A percentile compares a stretch with the other conserved stretches of the same genome.
Evolutionary conservation across 2,888 invertebrate genomes (phyloP).

Genomic region (Tubulanus polymorphus): DNA sequence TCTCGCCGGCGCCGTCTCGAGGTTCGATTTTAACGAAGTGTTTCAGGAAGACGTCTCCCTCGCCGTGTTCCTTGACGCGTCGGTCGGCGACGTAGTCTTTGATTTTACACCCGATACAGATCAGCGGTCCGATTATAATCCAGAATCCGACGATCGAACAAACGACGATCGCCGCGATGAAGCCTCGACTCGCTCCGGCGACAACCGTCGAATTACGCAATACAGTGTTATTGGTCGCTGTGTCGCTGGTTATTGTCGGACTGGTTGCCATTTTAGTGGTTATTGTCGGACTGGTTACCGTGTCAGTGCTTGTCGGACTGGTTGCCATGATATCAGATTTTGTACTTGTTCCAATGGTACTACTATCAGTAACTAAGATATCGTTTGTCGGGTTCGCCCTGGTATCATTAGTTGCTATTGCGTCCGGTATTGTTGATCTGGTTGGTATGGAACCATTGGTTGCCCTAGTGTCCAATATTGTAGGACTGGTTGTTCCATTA

Average conservation of each 20-base stretch:
- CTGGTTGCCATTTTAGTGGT: background rate
- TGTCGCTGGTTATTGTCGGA: background rate
- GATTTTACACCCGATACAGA: slow-evolving; percentile 32
- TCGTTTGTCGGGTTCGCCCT: background rate
- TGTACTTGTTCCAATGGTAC: background rate
- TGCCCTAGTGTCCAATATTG: background rate
- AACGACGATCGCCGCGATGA: slow-evolving; percentile 30
- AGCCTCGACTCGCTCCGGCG: slow-evolving; percentile 8
- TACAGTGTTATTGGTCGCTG: background rate
- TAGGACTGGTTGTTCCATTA: background rate
- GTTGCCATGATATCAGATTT: background rate
- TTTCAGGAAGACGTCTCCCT: background rate
- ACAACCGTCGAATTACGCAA: too few relatives aligned
- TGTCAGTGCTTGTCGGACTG: background rate
- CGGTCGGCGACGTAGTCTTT: slow-evolving; percentile 22
- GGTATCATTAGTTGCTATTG: background rate
- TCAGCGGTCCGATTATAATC: slow-evolving; percentile 34
- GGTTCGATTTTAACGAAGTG: too few relatives aligned
- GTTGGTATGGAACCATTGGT: background rate
- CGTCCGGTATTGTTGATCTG: background rate
- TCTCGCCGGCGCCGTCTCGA: too few relatives aligned
- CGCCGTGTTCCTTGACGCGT: background rate
- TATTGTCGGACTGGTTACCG: background rate
- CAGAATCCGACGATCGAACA: slow-evolving; percentile 29
- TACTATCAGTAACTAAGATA: background rate